Conservation (phyloP, 2,113 vertebrate species). For the Heloderma charlesbogerti region DNA sequence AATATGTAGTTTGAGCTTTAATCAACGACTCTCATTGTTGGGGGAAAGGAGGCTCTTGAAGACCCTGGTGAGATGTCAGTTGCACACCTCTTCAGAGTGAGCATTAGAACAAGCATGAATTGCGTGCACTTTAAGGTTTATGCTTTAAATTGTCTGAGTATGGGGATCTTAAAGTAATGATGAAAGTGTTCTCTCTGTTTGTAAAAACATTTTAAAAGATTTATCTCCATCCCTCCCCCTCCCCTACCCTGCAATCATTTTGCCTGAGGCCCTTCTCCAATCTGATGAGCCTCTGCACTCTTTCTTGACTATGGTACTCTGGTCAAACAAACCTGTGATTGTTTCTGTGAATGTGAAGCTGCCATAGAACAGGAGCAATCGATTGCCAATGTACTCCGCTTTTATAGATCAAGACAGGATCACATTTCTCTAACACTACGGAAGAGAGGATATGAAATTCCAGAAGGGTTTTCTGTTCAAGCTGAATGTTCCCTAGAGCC, state of each 20-base stretch:
- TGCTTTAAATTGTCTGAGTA: slow-evolving; percentile 42
- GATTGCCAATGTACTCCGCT: not conserved
- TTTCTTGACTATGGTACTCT: slow-evolving; percentile 27
- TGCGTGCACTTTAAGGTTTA: slow-evolving; percentile 41
- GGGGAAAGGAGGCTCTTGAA: slow-evolving; percentile 39
- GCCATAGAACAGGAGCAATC: slow-evolving; percentile 24
- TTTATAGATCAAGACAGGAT: slow-evolving; percentile 31
- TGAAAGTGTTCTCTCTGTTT: not conserved
- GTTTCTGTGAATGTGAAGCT: slow-evolving; percentile 41
- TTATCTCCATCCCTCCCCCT: slow-evolving; percentile 22
- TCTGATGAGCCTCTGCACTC: slow-evolving; percentile 12
- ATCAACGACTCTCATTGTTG: not conserved
- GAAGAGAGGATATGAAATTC: slow-evolving; percentile 40
- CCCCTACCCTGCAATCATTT: not conserved
- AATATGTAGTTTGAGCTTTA: not conserved
- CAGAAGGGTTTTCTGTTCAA: slow-evolving; percentile 39
- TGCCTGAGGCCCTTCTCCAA: not conserved
- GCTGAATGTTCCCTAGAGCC: slow-evolving; percentile 8
- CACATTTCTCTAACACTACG: slow-evolving; percentile 50
- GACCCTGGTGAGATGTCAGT: not conserved
- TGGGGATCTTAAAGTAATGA: slow-evolving; percentile 36
- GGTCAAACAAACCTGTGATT: slow-evolving; percentile 26
- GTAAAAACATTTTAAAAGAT: slow-evolving; percentile 31
- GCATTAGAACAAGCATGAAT: slow-evolving; percentile 14
- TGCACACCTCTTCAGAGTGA: not conserved